These are phyloP conservation scores for Plebejus melissa DNA, from an alignment of 2,888 invertebrate genomes.

Conservation along the genomic window DNA sequence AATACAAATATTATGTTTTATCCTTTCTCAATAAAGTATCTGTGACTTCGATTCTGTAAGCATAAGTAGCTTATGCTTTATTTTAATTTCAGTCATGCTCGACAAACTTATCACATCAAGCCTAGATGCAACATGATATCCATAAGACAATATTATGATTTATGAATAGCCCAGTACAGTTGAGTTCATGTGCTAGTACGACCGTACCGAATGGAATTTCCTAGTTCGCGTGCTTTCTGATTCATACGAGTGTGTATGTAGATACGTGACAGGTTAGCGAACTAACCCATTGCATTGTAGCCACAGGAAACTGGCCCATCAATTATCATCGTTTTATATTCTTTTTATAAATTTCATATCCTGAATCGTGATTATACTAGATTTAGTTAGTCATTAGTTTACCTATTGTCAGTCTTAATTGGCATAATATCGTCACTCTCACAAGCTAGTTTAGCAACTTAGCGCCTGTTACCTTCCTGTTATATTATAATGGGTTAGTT, in stretches of 20 bases:
- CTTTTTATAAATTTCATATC: slow-evolving; percentile 38
- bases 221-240: slow-evolving; percentile 66
- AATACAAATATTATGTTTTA: too few species aligned
- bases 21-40: neutral
- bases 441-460: neutral
- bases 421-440: neutral
- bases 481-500: neutral
- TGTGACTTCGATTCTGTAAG: neutral
- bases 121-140: slow-evolving; percentile 34
- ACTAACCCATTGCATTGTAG: slow-evolving; percentile 50
- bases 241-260: slow-evolving; percentile 61
- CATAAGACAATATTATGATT: slow-evolving; percentile 35
- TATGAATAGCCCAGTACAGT: slow-evolving; percentile 37
- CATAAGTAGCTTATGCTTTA: neutral
- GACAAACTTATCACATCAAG: slow-evolving; percentile 27
- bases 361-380: slow-evolving; percentile 33
- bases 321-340: slow-evolving; percentile 41
- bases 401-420: neutral
- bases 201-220: slow-evolving; percentile 63
- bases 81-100: neutral
- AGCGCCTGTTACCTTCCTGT: neutral
- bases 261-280: slow-evolving; percentile 46
- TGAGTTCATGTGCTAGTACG: slow-evolving; percentile 41
- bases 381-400: neutral
- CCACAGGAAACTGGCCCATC: slow-evolving; percentile 55